A percentile compares a stretch with the other conserved stretches of the same genome.
These are phyloP conservation scores for Panthera leo DNA, from an alignment of 2,113 vertebrate species.

Conservation along the genomic window DNA sequence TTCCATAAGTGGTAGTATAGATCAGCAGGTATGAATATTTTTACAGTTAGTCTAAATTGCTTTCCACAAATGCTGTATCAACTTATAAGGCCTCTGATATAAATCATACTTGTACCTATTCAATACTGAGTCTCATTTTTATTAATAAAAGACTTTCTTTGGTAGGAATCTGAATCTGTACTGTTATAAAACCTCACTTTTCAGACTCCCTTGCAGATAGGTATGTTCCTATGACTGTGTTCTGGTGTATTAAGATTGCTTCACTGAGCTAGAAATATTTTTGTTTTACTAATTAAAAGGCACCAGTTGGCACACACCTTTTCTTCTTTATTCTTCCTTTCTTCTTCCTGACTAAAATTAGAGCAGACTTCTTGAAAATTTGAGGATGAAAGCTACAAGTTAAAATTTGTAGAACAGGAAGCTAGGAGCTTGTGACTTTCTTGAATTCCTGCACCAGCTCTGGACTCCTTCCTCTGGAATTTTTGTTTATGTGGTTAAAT, in stretches of 20 bases:
- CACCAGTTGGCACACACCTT: neutral
- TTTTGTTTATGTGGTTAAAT: neutral
- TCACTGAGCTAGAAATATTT: neutral
- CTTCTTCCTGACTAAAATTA: neutral
- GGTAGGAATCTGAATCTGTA: neutral
- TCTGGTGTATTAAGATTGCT: neutral
- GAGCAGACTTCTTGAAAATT: neutral
- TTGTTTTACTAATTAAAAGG: neutral
- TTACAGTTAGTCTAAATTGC: neutral
- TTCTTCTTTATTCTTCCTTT: neutral
- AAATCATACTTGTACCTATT: neutral
- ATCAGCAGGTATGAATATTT: neutral
- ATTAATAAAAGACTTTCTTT: neutral
- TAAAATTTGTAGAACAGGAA: neutral
- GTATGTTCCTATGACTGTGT: neutral
- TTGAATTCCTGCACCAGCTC: neutral
- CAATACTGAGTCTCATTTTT: neutral
- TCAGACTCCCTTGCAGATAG: neutral
- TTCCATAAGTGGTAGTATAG: neutral
- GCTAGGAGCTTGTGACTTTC: neutral
- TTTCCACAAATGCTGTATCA: neutral
- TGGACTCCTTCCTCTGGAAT: neutral
- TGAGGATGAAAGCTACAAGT: neutral
- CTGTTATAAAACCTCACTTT: neutral
- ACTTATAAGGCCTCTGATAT: neutral